phyloP scores from a whole-genome alignment of 2,113 vertebrate genomes.

The Dendropsophus ebraccatus region DNA sequence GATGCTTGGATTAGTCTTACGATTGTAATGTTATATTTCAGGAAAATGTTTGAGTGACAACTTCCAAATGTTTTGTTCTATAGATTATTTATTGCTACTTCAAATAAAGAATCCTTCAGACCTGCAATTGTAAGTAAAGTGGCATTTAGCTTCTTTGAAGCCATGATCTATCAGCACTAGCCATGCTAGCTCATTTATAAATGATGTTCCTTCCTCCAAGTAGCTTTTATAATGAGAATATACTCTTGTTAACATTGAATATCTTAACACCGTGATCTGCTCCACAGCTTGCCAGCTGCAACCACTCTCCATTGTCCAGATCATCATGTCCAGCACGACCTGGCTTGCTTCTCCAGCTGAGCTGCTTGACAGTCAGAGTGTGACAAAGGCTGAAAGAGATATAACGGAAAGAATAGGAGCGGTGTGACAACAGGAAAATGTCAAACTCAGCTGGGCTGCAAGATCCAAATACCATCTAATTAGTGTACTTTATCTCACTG shows the following conservation, averaged over 20 bases:
- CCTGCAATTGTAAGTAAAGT: neutral
- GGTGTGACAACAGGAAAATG: slow-evolving; percentile 63
- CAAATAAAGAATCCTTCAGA: neutral
- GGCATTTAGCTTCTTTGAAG: slow-evolving; percentile 44
- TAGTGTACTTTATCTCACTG: slow-evolving; percentile 62
- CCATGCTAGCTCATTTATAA: slow-evolving; percentile 21
- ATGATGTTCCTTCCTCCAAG: neutral
- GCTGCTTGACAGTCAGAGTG: slow-evolving; percentile 85
- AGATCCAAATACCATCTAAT: slow-evolving; percentile 65
- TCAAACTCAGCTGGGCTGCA: slow-evolving; percentile 63
- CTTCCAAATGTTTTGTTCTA: neutral
- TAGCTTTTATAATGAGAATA: slow-evolving; percentile 62
- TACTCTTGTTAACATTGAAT: slow-evolving; percentile 80
- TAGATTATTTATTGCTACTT: neutral
- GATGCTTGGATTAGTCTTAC: neutral
- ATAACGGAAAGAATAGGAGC: slow-evolving; percentile 56
- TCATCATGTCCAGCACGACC: slow-evolving; percentile 74
- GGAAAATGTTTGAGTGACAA: neutral
- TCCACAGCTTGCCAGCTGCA: slow-evolving; percentile 90
- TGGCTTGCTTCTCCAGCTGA: slow-evolving; percentile 83
- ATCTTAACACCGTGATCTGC: slow-evolving; percentile 92
- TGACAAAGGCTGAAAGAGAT: slow-evolving; percentile 84
- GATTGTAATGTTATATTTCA: neutral
- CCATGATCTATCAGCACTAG: slow-evolving; percentile 15
- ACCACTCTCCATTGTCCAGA: slow-evolving; percentile 74